Conservation (phyloP, 2,797 vertebrate species). For the Limosa lapponica region DNA sequence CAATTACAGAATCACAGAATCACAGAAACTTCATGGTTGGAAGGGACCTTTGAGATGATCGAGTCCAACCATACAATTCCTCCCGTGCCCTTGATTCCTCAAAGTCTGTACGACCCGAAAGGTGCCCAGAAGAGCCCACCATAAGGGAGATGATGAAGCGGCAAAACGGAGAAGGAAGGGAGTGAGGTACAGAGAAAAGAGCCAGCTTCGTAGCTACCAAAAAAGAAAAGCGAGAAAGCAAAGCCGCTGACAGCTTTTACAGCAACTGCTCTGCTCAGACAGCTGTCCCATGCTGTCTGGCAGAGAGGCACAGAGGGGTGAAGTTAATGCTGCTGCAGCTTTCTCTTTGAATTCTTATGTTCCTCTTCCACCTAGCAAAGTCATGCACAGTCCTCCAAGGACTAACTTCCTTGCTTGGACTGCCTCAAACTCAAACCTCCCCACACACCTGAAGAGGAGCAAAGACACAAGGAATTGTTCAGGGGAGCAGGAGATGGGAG, state of each 20-base stretch:
- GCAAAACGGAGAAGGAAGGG: background rate
- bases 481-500: background rate
- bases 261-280: background rate
- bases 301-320: background rate
- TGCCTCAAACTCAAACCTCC: background rate
- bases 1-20: background rate
- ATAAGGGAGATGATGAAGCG: background rate
- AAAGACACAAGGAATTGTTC: background rate
- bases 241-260: background rate
- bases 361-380: background rate
- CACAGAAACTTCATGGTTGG: too few relatives aligned
- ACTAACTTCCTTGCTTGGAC: background rate
- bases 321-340: background rate
- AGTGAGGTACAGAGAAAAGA: background rate
- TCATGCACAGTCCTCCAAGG: background rate
- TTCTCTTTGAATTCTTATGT: background rate
- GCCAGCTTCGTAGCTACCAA: background rate
- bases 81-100: fast-evolving
- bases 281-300: background rate
- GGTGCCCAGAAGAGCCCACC: background rate
- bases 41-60: too few relatives aligned
- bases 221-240: background rate
- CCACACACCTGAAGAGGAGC: background rate
- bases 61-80: background rate
- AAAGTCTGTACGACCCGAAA: fast-evolving